Base-by-base conservation (phyloP, 2,113 vertebrate species). In the Pavo muticus region DNA sequence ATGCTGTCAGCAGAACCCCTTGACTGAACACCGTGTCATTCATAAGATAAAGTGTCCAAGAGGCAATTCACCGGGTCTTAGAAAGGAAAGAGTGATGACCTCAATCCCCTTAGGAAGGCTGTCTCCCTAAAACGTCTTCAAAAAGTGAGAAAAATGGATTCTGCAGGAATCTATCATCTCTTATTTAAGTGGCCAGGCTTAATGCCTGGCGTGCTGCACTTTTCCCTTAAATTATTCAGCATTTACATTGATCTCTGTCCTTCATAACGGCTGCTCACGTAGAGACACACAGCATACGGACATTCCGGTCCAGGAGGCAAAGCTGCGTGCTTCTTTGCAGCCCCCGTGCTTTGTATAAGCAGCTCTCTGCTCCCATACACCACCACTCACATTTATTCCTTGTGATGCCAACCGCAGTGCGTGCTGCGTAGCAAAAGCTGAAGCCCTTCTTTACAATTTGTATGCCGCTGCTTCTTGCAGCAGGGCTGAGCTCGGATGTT, bases 1-100 rank as follows among this genome's bases (percentile, higher is more conserved):
- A 1, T 4, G 75, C 82, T 14, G 93, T 93, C 96, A 97, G 97
- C 97, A 97, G 80, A 96, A 72, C n/a, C 96, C 93, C 93, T 35
- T 35, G 87, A 90, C 60, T 48, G 91, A 97, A 67, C 72, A 42
- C 17, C 18, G 14, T 25, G 81, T 83, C 88, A 52, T 30, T 69
- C 81, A 4, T 2, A 21, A 92, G 91, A 96, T 92, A 15, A 72
- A 95, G 95, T 32, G 83, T 47, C 95, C 91, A 15, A 84, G 76
- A 96, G 93, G 86, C 95, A 91, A 91, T 72, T 93, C 95, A 60
- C 88, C 91, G 25, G 19, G 16, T 88, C 95, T 94, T 59, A 48
- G 77, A 59, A 93, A 84, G 64, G 44, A 30, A 78, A 89, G 75
- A 88, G 83, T 37, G 8, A 90, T 87, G 94, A 80, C 95, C 94